phyloP scores from a whole-genome alignment of 2,888 invertebrate species.

The Drosophila pegasa region DNA sequence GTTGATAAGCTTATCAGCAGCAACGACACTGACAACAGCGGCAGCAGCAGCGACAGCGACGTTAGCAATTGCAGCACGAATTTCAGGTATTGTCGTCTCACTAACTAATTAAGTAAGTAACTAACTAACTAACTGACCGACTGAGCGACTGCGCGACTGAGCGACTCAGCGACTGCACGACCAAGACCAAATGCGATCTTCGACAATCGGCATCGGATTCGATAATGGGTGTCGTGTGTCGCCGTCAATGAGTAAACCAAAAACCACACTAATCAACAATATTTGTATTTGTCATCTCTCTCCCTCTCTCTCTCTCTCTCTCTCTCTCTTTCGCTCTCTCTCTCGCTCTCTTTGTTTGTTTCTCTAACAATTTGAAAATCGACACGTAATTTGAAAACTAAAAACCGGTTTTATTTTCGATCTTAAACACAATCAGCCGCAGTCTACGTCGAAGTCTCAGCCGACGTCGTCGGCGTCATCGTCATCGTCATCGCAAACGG shows the following conservation, averaged over 20 bases:
- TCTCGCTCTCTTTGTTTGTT: slow-evolving; percentile 12
- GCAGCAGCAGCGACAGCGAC: slow-evolving; percentile 2
- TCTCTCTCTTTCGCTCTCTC: slow-evolving; percentile 1
- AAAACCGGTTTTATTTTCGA: slow-evolving; percentile 44
- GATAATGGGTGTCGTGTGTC: slow-evolving; percentile 17
- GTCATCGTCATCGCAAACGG: background rate
- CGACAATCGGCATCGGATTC: slow-evolving; percentile 4
- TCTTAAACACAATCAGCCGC: slow-evolving; percentile 36
- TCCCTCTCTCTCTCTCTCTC: no score
- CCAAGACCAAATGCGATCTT: background rate
- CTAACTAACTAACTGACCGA: background rate
- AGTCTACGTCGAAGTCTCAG: slow-evolving; percentile 13
- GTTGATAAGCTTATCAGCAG: slow-evolving; percentile 75
- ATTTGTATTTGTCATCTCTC: slow-evolving; percentile 15
- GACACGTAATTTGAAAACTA: slow-evolving; percentile 50
- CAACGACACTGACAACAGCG: slow-evolving; percentile 8
- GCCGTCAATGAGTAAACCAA: slow-evolving; percentile 10
- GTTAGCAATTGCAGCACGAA: slow-evolving; percentile 37
- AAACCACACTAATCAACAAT: slow-evolving; percentile 36
- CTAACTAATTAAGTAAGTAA: background rate
- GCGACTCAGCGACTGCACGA: no score
- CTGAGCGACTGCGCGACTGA: no score
- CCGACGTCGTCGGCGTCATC: background rate
- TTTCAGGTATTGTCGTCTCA: slow-evolving; percentile 36
- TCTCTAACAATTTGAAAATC: slow-evolving; percentile 36